Evolutionary conservation across 23 tunicate genomes (phyloP).

Genomic region (Diplosoma virens): DNA sequence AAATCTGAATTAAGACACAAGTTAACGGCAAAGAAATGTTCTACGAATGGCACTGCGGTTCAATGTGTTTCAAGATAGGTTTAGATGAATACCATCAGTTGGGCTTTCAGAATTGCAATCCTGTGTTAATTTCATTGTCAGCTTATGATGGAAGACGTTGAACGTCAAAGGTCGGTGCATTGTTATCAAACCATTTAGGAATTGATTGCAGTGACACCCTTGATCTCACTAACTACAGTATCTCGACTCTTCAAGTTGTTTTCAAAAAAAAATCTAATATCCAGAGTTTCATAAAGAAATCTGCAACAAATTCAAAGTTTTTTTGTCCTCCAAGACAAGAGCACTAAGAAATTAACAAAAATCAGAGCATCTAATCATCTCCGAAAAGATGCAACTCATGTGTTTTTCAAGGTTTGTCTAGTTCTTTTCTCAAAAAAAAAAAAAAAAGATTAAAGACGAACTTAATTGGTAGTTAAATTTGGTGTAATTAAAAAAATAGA

Average conservation of each 20-base stretch:
- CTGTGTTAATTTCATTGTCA: background rate
- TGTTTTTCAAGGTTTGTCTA: background rate
- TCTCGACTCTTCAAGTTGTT: too few relatives aligned
- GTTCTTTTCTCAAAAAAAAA: conserved; percentile 1
- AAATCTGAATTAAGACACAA: too few relatives aligned
- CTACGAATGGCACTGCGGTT: too few relatives aligned
- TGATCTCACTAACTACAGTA: too few relatives aligned
- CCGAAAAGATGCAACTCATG: background rate
- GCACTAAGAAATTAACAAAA: too few relatives aligned
- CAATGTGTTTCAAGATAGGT: background rate
- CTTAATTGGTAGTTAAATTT: background rate
- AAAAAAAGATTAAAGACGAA: background rate
- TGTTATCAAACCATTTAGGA: too few relatives aligned
- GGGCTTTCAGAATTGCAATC: background rate
- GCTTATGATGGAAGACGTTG: conserved; percentile 12
- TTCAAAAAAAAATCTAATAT: too few relatives aligned
- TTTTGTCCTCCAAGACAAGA: background rate
- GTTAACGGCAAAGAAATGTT: too few relatives aligned
- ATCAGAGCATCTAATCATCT: too few relatives aligned
- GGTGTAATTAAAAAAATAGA: background rate
- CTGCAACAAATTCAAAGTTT: too few relatives aligned
- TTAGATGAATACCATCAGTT: background rate
- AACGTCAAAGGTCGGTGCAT: conserved; percentile 9
- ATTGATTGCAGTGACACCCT: too few relatives aligned
- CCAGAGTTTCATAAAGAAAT: too few relatives aligned